These are phyloP conservation scores for Drosophila quinaria DNA, from an alignment of 2,888 invertebrate genomes.

Conservation along the genomic window DNA sequence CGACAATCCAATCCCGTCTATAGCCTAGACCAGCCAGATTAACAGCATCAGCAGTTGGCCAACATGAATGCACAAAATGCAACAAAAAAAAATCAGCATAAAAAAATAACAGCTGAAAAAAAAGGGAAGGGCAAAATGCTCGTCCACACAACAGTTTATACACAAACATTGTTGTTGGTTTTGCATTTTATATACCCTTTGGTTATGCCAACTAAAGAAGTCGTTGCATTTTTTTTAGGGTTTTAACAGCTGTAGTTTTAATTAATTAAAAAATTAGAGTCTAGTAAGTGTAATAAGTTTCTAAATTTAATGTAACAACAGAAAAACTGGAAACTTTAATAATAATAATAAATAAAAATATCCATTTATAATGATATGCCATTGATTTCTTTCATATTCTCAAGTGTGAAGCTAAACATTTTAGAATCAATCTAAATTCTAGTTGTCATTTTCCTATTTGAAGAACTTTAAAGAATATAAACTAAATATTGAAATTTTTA, in stretches of 20 bases:
- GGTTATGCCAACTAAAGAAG: background rate
- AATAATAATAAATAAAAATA: no score
- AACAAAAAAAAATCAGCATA: slow-evolving; percentile 12
- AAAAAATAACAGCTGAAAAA: slow-evolving; percentile 11
- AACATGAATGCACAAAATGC: slow-evolving; percentile 54
- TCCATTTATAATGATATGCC: no score
- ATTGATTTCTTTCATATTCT: no score
- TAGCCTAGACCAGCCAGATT: slow-evolving; percentile 61
- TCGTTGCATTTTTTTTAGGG: background rate
- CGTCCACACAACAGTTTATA: slow-evolving; percentile 58
- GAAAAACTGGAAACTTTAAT: no score
- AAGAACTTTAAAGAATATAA: no score
- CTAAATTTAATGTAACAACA: background rate
- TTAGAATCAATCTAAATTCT: background rate
- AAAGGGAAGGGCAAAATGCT: slow-evolving; percentile 22
- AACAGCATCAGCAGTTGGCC: slow-evolving; percentile 72
- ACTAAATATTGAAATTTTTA: no score
- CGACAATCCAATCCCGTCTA: slow-evolving; percentile 51
- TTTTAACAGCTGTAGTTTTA: background rate
- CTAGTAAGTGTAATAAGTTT: background rate
- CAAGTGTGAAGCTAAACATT: background rate
- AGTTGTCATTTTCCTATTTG: background rate
- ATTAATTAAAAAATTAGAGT: background rate
- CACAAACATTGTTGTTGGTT: slow-evolving; percentile 52
- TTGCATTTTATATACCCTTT: slow-evolving; percentile 46